These are phyloP conservation scores for Hydra vulgaris DNA, from an alignment of 30 jellyfish, hydroid and myxozoan species.

Conservation along the genomic window DNA sequence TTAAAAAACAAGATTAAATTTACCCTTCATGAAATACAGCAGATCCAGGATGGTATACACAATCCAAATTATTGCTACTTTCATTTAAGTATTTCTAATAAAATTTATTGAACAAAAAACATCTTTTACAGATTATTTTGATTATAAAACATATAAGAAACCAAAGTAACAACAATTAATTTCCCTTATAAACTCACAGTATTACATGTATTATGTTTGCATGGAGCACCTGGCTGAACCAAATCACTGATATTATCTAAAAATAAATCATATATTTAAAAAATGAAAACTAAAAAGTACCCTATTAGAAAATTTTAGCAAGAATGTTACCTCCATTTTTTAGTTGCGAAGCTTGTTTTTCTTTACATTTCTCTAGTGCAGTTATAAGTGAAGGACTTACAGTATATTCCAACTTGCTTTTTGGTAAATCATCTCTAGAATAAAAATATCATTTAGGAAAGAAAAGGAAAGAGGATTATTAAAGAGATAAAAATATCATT, in stretches of 20 bases:
- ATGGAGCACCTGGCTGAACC: conserved; percentile 64
- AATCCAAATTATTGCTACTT: conserved; percentile 30
- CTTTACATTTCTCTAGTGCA: conserved; percentile 50
- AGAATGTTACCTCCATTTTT: conserved; percentile 31
- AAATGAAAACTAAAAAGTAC: neutral
- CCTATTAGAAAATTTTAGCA: neutral
- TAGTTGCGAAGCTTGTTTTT: conserved; percentile 29
- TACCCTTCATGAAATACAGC: conserved; percentile 98
- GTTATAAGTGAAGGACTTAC: conserved; percentile 45
- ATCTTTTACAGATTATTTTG: no score
- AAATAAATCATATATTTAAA: neutral
- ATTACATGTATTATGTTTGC: conserved; percentile 64
- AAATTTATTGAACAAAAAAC: no score
- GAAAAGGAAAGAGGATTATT: no score
- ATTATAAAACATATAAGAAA: no score
- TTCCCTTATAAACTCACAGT: conserved; percentile 21
- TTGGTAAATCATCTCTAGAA: conserved; percentile 54
- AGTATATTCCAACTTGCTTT: conserved; percentile 19
- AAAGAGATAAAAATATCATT: no score
- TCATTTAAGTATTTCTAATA: conserved; percentile 50
- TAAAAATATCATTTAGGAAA: neutral
- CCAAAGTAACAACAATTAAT: neutral
- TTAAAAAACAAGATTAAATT: neutral
- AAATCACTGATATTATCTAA: conserved; percentile 44
- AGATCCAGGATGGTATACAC: conserved; percentile 70